phyloP scores from a whole-genome alignment of 2,797 vertebrate species.

The Sebastes kiyomatsui region DNA sequence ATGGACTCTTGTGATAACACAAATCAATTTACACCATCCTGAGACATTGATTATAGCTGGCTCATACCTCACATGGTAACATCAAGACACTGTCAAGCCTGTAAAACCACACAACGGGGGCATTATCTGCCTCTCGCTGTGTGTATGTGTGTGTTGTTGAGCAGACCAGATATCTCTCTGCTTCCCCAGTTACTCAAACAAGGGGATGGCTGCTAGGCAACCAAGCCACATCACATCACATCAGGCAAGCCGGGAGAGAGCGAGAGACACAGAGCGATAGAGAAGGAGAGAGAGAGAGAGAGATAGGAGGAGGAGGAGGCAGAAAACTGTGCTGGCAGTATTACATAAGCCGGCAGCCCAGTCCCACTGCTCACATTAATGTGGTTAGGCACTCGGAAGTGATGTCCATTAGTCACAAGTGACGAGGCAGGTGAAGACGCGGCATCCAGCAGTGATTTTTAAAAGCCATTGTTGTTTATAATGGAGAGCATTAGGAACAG shows the following conservation, averaged over 20 bases:
- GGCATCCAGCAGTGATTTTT: slow-evolving; percentile 60
- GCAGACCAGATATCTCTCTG: slow-evolving; percentile 70
- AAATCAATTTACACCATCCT: slow-evolving; percentile 64
- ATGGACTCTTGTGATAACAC: slow-evolving; percentile 51
- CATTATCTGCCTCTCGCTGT: slow-evolving; percentile 47
- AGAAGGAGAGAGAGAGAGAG: neutral
- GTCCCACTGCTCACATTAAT: slow-evolving; percentile 76
- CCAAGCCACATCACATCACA: slow-evolving; percentile 79
- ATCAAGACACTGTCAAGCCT: slow-evolving; percentile 70
- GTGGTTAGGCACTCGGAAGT: slow-evolving; percentile 74
- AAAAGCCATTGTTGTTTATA: slow-evolving; percentile 59
- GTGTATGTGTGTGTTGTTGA: slow-evolving; percentile 51
- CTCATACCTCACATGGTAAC: slow-evolving; percentile 63
- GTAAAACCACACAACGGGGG: slow-evolving; percentile 53
- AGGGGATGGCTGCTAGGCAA: slow-evolving; percentile 83
- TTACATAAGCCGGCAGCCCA: slow-evolving; percentile 80
- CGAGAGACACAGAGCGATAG: slow-evolving; percentile 27
- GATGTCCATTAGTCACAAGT: slow-evolving; percentile 77
- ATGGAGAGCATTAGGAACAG: slow-evolving; percentile 34
- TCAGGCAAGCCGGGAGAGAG: slow-evolving; percentile 61
- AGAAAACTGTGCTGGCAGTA: slow-evolving; percentile 75
- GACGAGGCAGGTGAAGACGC: slow-evolving; percentile 73
- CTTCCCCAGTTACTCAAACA: slow-evolving; percentile 81
- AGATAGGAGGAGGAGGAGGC: slow-evolving; percentile 34
- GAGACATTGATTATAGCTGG: slow-evolving; percentile 68